phyloP scores from a whole-genome alignment of 2,888 invertebrate genomes.

The Urechis unicinctus region DNA sequence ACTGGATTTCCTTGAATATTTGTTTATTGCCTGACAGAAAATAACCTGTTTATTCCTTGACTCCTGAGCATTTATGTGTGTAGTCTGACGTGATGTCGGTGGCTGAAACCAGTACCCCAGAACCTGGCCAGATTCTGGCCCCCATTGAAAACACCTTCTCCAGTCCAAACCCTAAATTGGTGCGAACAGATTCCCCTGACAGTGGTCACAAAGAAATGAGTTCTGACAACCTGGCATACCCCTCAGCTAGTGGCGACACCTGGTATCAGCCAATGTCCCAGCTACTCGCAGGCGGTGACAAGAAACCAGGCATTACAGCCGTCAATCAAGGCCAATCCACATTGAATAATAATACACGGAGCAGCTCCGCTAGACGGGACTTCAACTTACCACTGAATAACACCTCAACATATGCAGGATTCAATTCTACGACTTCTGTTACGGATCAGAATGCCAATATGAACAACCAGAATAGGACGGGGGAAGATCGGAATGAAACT shows the following conservation, averaged over 20 bases:
- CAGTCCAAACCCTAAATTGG: conserved; percentile 25
- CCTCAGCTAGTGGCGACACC: not conserved
- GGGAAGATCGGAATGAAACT: too few relatives aligned
- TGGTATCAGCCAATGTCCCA: conserved; percentile 8
- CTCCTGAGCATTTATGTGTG: too few relatives aligned
- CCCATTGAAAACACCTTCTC: not conserved
- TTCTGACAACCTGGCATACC: conserved; percentile 19
- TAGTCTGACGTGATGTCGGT: conserved; percentile 30
- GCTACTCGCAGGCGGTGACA: not conserved
- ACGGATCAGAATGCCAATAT: not conserved
- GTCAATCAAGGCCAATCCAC: not conserved
- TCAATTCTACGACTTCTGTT: not conserved
- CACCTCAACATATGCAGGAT: not conserved
- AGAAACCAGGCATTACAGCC: too few relatives aligned
- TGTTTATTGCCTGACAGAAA: too few relatives aligned
- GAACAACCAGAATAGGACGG: too few relatives aligned
- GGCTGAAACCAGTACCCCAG: conserved; percentile 40
- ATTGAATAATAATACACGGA: too few relatives aligned
- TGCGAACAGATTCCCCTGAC: conserved; percentile 40
- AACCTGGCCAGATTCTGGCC: conserved; percentile 29
- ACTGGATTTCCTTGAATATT: too few relatives aligned
- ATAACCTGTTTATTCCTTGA: too few relatives aligned
- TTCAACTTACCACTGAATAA: conserved; percentile 6
- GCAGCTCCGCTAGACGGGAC: too few relatives aligned
- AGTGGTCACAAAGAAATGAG: conserved; percentile 49